Evolutionary conservation across 2,888 invertebrate genomes (phyloP).

Genomic region (Notocelia uddmanniana): DNA sequence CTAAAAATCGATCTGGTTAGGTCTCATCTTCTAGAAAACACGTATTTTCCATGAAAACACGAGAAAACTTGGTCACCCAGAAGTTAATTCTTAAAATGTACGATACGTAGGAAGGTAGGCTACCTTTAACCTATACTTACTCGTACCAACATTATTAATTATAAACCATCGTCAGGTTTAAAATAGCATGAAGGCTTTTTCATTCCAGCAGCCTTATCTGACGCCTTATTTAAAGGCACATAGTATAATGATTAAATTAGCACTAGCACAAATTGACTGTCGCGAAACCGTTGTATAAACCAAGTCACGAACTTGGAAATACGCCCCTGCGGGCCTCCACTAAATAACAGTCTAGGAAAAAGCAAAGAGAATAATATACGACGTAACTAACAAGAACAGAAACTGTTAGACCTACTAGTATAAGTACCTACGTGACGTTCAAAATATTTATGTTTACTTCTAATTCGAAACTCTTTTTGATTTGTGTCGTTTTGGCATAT

Average conservation of each 20-base stretch:
- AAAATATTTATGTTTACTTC: background rate
- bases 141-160: too few species aligned
- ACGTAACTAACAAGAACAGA: slow-evolving; percentile 23
- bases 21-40: too few species aligned
- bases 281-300: slow-evolving; percentile 28
- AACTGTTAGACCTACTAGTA: slow-evolving; percentile 19
- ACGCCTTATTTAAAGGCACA: slow-evolving; percentile 1
- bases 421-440: slow-evolving; percentile 20
- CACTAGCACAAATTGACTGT: slow-evolving; percentile 16
- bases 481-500: too few species aligned
- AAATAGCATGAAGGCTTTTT: too few species aligned
- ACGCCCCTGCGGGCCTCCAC: slow-evolving; percentile 25
- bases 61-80: too few species aligned
- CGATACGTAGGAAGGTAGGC: too few species aligned
- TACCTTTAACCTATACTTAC: too few species aligned
- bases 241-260: slow-evolving; percentile 25
- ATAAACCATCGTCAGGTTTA: too few species aligned
- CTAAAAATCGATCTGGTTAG: too few species aligned
- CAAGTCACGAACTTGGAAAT: slow-evolving; percentile 40
- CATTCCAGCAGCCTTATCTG: background rate
- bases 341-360: slow-evolving; percentile 36
- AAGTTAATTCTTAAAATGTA: too few species aligned
- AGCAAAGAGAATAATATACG: slow-evolving; percentile 30
- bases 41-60: too few species aligned
- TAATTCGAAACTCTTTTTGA: slow-evolving; percentile 6